Evolutionary conservation across 2,888 invertebrate genomes (phyloP).

Genomic region (Limnephilus auricula): DNA sequence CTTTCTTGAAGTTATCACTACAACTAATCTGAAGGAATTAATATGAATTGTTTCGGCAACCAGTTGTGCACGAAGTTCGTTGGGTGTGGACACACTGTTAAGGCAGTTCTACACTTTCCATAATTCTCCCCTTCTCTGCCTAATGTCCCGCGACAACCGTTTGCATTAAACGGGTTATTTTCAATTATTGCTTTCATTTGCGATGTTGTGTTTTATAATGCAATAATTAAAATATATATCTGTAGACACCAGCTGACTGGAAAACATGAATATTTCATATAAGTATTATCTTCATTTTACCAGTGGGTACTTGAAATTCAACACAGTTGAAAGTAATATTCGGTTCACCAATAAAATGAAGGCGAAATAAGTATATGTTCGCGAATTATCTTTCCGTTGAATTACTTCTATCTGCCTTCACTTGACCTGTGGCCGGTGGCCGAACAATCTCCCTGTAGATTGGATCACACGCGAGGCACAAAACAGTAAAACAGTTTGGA

Average conservation of each 20-base stretch:
- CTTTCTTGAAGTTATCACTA: not conserved
- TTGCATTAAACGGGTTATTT: not conserved
- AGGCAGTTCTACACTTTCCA: not conserved
- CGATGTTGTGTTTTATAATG: not conserved
- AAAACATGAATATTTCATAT: not conserved
- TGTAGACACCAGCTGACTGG: not conserved
- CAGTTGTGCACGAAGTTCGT: not conserved
- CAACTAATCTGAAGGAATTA: not conserved
- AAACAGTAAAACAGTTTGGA: conserved; percentile 23
- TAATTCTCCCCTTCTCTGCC: conserved; percentile 13
- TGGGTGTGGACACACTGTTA: conserved; percentile 10
- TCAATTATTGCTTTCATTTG: not conserved
- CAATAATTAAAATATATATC: not conserved
- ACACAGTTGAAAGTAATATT: not conserved
- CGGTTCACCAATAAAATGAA: not conserved
- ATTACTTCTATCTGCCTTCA: not conserved
- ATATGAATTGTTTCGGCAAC: not conserved
- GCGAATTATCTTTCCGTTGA: not conserved
- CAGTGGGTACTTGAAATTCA: not conserved
- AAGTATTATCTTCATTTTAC: not conserved
- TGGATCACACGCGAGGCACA: not conserved
- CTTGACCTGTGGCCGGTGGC: not conserved
- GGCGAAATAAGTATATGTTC: not conserved
- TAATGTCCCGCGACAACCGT: conserved; percentile 13
- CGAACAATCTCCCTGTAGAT: not conserved